Base-by-base conservation (phyloP, 2,888 invertebrate genomes). In the Incurvaria masculella region DNA sequence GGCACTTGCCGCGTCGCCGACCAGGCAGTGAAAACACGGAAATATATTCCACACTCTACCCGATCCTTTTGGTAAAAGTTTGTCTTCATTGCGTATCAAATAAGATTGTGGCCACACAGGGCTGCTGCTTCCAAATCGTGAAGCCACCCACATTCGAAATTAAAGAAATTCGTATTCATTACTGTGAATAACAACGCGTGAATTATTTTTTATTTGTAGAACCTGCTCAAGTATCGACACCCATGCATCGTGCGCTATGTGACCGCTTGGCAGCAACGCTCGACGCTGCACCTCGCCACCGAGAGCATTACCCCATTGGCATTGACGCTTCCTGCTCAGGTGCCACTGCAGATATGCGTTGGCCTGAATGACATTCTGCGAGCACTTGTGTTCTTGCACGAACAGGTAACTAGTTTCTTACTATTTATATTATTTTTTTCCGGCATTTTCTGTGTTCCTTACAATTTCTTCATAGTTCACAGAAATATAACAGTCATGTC, bases 181-280 rank as follows among this genome's bases (percentile, higher is more conserved):
- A 27, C 14, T 11, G 27, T 27, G 10, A 20, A 43, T 14, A 43
- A 40, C 21, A 20, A 1, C 14, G 16, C 6, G 8, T 18, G 6
- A 45, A 43, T 49, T 81, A n/a, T n/a, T n/a, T n/a, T n/a, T n/a
- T n/a, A n/a, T n/a, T n/a, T 83, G 48, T 68, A 94, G 94, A 91
- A 91, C 72, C 79, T 94, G 51, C 87, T 89, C 79, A 84, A 91
- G 49, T 87, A 91, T 67, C 85, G 94, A 0, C 94, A 95, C 72
- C 95, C 95, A 0, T 87, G 86, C 58, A 91, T 95, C 56, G 69
- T 94, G 11, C 87, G 87, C 61, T 94, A 91, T 63, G 81, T 93
- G 53, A 87, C 88, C 20, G 87, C 89, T 2, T 91, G 92, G 87
- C 84, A 86, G 51, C 86, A 88, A 58, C 83, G 86, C 41, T 87